A percentile compares a stretch with the other conserved stretches of the same genome.
Evolutionary conservation across 2,888 invertebrate genomes (phyloP).

Genomic region (Cataglyphis albicans): DNA sequence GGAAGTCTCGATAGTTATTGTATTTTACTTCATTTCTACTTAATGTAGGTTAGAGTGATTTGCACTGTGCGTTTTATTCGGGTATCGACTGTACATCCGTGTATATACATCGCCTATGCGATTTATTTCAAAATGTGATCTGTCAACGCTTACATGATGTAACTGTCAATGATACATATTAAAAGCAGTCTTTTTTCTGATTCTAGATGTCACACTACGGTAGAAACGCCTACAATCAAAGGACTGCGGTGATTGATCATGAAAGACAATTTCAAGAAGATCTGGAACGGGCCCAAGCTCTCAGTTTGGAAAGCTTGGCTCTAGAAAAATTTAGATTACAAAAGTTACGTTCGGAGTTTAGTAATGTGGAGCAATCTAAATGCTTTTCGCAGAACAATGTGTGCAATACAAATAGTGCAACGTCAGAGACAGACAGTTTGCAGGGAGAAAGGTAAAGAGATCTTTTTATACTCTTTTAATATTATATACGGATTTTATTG

Average conservation of each 20-base stretch:
- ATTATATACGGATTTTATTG: neutral
- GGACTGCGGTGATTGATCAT: conserved; percentile 88
- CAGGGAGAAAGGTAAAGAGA: conserved; percentile 78
- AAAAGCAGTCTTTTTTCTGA: conserved; percentile 35
- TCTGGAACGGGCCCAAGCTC: conserved; percentile 94
- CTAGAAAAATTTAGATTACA: conserved; percentile 93
- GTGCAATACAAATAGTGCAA: conserved; percentile 67
- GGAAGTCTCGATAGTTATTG: neutral
- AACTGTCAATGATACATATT: neutral
- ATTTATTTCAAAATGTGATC: neutral
- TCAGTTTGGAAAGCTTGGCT: conserved; percentile 94
- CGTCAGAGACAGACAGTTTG: conserved; percentile 77
- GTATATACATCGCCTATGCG: neutral
- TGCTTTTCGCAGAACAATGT: conserved; percentile 65
- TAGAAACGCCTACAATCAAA: conserved; percentile 80
- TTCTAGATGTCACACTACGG: conserved; percentile 83
- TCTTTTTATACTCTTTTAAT: neutral
- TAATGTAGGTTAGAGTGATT: conserved; percentile 36
- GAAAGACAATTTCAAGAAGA: conserved; percentile 95
- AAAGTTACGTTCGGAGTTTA: conserved; percentile 86
- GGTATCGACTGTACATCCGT: neutral
- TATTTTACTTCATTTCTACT: neutral
- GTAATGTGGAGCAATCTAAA: conserved; percentile 67
- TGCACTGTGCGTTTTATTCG: neutral
- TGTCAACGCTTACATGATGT: neutral